Percentiles rank a stretch among this genome's conserved stretches.
These are phyloP conservation scores for Drosophila pullipes DNA, from an alignment of 2,888 invertebrate genomes.

Conservation along the genomic window DNA sequence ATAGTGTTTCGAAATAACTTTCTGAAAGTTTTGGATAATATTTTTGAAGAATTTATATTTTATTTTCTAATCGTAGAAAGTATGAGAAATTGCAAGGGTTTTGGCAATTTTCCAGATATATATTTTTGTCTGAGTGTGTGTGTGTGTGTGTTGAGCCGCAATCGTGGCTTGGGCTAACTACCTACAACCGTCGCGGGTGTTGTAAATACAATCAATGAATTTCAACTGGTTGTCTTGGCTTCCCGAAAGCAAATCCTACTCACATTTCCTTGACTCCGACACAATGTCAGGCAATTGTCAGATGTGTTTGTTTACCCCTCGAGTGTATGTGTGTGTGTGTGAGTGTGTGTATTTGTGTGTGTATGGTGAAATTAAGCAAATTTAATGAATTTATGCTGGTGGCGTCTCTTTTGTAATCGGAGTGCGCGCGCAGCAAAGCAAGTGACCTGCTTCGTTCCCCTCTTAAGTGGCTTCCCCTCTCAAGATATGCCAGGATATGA, in stretches of 20 bases:
- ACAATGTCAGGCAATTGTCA: conserved; percentile 54
- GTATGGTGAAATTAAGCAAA: conserved; percentile 78
- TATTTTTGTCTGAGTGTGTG: conserved; percentile 2
- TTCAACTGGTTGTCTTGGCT: conserved; percentile 78
- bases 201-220: conserved; percentile 82
- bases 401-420: conserved; percentile 79
- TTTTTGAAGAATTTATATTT: neutral
- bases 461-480: conserved; percentile 68
- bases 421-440: conserved; percentile 72
- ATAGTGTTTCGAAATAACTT: neutral
- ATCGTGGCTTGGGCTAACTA: conserved; percentile 34
- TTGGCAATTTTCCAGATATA: neutral
- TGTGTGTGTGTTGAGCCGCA: conserved; percentile 10
- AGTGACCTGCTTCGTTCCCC: conserved; percentile 74
- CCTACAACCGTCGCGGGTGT: conserved; percentile 62
- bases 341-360: conserved; percentile 33
- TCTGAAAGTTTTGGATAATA: neutral
- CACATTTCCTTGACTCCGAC: conserved; percentile 42
- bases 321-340: conserved; percentile 20
- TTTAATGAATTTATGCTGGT: conserved; percentile 83
- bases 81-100: neutral
- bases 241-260: conserved; percentile 30
- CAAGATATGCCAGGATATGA: neutral
- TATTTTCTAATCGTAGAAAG: neutral
- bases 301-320: conserved; percentile 7